These are phyloP conservation scores for Ceuthmochares aereus DNA, from an alignment of 2,113 vertebrate genomes.

Conservation along the genomic window DNA sequence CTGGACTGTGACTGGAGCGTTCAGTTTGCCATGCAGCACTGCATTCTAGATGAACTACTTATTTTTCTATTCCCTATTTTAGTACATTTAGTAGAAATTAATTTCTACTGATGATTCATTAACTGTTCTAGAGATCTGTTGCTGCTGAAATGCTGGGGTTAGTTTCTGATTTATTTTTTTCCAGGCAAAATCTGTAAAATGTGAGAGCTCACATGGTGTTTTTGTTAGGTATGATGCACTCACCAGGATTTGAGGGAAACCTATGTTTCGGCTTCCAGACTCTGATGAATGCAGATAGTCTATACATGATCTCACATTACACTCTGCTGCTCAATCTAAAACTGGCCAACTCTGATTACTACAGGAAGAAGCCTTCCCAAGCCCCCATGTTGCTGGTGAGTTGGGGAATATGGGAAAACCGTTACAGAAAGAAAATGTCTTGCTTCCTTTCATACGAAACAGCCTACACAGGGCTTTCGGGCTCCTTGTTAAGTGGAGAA, in stretches of 20 bases:
- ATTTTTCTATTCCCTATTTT: background rate
- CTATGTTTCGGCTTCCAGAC: conserved; percentile 86
- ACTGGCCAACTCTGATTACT: conserved; percentile 89
- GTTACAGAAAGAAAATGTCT: background rate
- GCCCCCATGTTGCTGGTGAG: conserved; percentile 82
- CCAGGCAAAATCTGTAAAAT: conserved; percentile 27
- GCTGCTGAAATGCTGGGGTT: conserved; percentile 30
- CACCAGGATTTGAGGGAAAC: conserved; percentile 85
- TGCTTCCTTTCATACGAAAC: background rate
- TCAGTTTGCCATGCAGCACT: background rate
- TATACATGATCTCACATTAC: conserved; percentile 91
- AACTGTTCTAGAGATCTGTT: conserved; percentile 40
- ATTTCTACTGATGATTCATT: background rate
- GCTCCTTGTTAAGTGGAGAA: background rate
- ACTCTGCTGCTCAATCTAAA: conserved; percentile 95
- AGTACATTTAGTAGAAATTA: background rate
- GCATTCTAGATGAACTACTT: background rate
- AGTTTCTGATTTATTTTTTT: conserved; percentile 10
- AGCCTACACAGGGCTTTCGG: background rate
- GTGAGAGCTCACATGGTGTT: conserved; percentile 29
- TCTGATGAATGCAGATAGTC: conserved; percentile 93
- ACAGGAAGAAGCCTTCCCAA: conserved; percentile 83
- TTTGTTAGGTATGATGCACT: conserved; percentile 88
- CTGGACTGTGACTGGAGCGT: conserved; percentile 26
- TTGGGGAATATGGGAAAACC: background rate